Evolutionary conservation across 2,888 invertebrate genomes (phyloP), one percentile per base, ranked within the genome.

Genomic region (Hemithea aestivaria): DNA sequence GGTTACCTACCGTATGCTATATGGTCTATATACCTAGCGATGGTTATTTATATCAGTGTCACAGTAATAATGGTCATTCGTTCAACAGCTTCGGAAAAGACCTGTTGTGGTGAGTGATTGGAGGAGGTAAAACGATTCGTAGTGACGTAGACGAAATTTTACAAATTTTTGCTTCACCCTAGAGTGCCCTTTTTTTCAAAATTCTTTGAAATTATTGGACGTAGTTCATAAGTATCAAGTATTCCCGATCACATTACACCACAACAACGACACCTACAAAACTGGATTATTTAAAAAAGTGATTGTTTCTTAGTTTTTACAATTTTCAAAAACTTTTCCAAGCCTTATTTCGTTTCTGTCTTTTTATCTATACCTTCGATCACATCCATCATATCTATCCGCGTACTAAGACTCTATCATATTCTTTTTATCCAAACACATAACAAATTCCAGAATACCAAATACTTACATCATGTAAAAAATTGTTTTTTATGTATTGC

Each of bases 31-130:
- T 20, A 2, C 27, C 8, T 26, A 29, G 9, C 9, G 21, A 11
- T 34, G 29, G 32, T 33, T 29, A 31, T 12, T 45, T 12, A 30
- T 40, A 31, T 36, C 16, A 34, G 22, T 45, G 7, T 39, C 51
- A 57, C 51, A 60, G 46, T 72, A 73, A 70, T 69, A 61, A 69
- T 67, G 55, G 53, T 61, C 70, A 66, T 85, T 84, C 66, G 62
- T 83, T 84, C 74, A 72, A 85, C 87, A 87, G 87, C 80, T 87
- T 87, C 67, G 85, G 87, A 75, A 85, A 87, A 83, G 87, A 87
- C 74, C 81, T 80, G 70, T 81, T 85, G 71, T 87, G 87, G 87
- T 87, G 83, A 87, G 87, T 87, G 68, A 60, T 70, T 61, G 68
- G 73, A 63, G 52, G 70, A 85, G 85, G 83, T 84, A 83, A 81